A percentile compares a stretch with the other conserved stretches of the same genome.
phyloP scores from a whole-genome alignment of 2,797 vertebrate species.

The Rhynchonycteris naso region DNA sequence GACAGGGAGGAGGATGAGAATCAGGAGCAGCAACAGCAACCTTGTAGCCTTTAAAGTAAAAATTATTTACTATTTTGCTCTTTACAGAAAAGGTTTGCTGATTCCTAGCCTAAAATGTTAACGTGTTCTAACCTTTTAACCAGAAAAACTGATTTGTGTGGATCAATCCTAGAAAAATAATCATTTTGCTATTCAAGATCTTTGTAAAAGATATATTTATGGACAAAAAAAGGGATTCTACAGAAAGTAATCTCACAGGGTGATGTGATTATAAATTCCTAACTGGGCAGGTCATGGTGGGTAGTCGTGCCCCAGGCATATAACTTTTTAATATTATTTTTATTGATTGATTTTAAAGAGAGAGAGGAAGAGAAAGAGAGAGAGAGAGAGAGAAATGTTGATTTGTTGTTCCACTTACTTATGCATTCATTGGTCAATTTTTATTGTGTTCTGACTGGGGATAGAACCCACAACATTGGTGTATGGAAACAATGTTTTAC shows the following conservation, averaged over 20 bases:
- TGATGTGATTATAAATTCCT: background rate
- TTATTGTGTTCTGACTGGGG: too few relatives aligned
- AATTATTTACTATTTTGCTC: background rate
- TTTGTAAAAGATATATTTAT: background rate
- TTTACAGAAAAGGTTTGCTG: background rate
- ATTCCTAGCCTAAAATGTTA: background rate
- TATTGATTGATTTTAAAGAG: too few relatives aligned
- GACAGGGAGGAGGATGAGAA: background rate
- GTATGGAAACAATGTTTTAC: too few relatives aligned
- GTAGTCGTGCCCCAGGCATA: background rate
- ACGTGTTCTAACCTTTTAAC: background rate
- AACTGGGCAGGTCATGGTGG: background rate
- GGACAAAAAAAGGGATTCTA: background rate
- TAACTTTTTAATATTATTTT: background rate
- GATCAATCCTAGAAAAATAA: constrained; percentile 20
- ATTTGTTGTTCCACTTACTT: too few relatives aligned
- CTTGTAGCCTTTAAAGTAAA: background rate
- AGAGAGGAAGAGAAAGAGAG: too few relatives aligned
- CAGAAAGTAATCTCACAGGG: background rate
- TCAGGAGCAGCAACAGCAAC: background rate
- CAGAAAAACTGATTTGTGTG: background rate
- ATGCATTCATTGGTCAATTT: too few relatives aligned
- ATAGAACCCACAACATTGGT: too few relatives aligned
- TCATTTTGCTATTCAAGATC: background rate
- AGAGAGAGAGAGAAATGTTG: too few relatives aligned